Evolutionary conservation across 1,140 invertebrate genomes (phyloP), one percentile per base, ranked within the genome.

Genomic region (Cylas formicarius): DNA sequence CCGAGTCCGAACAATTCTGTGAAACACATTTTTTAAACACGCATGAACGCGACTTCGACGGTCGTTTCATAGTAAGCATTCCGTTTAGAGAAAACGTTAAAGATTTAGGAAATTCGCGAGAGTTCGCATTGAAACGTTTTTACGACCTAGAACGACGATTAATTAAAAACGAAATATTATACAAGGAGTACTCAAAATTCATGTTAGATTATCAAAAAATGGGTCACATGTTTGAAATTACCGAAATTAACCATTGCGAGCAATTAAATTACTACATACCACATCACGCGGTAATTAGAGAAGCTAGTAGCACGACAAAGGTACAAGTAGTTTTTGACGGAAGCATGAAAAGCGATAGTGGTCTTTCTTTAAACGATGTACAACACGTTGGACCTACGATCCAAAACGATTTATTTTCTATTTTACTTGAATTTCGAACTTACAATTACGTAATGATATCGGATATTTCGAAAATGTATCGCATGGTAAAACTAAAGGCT

Each of bases 391-490:
- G 58, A 11, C 62, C 43, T 55, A 59, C 20, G 54, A 34, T 56
- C 50, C 62, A 55, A 48, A 60, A 35, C 32, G 61, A 68, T 39
- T 39, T 69, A 10, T 47, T 63, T 39, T 48, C 56, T 10, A 60
- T 67, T 18, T 24, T 69, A 2, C 17, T 67, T 1, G 48, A 56
- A 16, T 70, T 62, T 46, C 23, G 65, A 11, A 22, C 16, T 1
- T 55, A 63, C 39, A 20, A 22, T 14, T 55, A 59, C 36, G 61
- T 55, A 7, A 37, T 34, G 10, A 44, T n/a, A n/a, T n/a, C n/a
- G n/a, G n/a, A n/a, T n/a, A n/a, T n/a, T n/a, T n/a, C n/a, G n/a
- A n/a, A n/a, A n/a, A n/a, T n/a, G n/a, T n/a, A n/a, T n/a, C n/a
- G n/a, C n/a, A n/a, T n/a, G n/a, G n/a, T n/a, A n/a, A n/a, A n/a